Percentiles rank a stretch among this genome's conserved stretches.
These are phyloP conservation scores for Ophioderma brevispina DNA, from an alignment of 35 echinoderm and acorn worm genomes.

Conservation along the genomic window DNA sequence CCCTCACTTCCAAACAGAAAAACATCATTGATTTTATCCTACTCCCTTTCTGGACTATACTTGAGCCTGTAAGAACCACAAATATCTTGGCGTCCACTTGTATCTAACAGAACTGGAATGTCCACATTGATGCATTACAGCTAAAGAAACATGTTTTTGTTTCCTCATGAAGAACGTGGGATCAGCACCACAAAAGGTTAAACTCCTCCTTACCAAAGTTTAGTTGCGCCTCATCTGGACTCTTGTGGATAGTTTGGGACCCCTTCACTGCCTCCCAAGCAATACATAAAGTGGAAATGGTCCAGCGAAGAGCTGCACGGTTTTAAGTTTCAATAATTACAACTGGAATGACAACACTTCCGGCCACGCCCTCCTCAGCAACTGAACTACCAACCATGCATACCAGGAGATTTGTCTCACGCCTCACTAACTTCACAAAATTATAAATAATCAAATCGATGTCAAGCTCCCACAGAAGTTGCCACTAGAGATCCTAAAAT, in stretches of 20 bases:
- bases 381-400: too few relatives aligned
- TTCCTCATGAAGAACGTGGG: background rate
- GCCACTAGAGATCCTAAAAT: too few relatives aligned
- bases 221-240: background rate
- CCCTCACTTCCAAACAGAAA: background rate
- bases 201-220: background rate
- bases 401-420: too few relatives aligned
- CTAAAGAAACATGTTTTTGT: slow-evolving; percentile 4
- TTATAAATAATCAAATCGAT: too few relatives aligned
- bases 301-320: background rate
- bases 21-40: background rate
- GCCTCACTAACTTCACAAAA: too few relatives aligned
- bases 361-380: too few relatives aligned
- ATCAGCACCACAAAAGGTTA: background rate
- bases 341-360: background rate
- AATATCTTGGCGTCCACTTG: slow-evolving; percentile 8
- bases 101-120: slow-evolving; percentile 20
- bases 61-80: background rate
- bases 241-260: background rate
- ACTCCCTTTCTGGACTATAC: background rate
- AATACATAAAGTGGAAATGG: background rate
- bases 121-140: background rate
- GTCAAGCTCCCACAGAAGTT: too few relatives aligned
- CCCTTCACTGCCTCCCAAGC: background rate
- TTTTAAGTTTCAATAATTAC: background rate